A percentile compares a stretch with the other conserved stretches of the same genome.
These are phyloP conservation scores for Priocnemis perturbator DNA, from an alignment of 2,888 invertebrate genomes.

Conservation along the genomic window DNA sequence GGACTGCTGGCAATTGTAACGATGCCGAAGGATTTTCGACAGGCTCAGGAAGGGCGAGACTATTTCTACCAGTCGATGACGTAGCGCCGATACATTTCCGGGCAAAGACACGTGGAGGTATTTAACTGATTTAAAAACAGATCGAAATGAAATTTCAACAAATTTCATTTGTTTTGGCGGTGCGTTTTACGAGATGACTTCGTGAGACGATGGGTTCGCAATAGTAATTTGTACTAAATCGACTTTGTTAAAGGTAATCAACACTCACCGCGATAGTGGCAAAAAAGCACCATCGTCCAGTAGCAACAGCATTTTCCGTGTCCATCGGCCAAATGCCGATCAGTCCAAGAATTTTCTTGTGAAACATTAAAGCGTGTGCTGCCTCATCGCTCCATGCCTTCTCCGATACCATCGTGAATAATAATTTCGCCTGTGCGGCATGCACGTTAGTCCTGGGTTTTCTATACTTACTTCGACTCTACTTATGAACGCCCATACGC, in stretches of 20 bases:
- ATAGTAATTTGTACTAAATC: too few relatives aligned
- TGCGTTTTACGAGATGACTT: too few relatives aligned
- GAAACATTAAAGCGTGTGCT: neutral
- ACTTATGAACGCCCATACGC: too few relatives aligned
- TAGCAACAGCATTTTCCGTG: conserved; percentile 2
- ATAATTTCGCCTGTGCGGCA: too few relatives aligned
- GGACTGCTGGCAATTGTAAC: conserved; percentile 11
- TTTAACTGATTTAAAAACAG: conserved; percentile 9
- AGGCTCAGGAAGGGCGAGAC: conserved; percentile 15
- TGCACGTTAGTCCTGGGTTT: neutral
- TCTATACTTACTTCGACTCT: neutral
- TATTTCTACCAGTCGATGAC: conserved; percentile 16
- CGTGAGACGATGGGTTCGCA: too few relatives aligned
- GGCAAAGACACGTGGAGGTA: conserved; percentile 1
- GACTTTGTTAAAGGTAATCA: too few relatives aligned
- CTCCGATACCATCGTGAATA: conserved; percentile 7
- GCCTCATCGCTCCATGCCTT: conserved; percentile 6
- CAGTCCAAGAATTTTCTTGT: conserved; percentile 17
- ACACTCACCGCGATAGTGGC: conserved; percentile 21
- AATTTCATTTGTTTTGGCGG: too few relatives aligned
- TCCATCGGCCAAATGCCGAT: conserved; percentile 19
- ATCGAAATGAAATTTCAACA: too few relatives aligned
- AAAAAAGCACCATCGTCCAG: conserved; percentile 14
- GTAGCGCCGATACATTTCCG: conserved; percentile 17
- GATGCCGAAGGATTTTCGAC: conserved; percentile 12